phyloP scores from a whole-genome alignment of 2,888 invertebrate species.

The Pyrrhosoma nymphula region DNA sequence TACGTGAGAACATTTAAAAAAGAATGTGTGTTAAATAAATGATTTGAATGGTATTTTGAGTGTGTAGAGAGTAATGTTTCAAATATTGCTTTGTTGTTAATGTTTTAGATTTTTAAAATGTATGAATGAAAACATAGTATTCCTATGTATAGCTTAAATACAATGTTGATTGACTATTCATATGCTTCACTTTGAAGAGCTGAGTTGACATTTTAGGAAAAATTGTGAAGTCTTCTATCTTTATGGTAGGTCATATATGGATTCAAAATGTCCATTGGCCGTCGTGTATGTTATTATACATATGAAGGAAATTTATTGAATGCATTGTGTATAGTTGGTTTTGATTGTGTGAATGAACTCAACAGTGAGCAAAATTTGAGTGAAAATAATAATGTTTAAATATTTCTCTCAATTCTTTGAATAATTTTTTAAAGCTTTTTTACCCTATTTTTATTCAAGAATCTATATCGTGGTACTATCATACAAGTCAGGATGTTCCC shows the following conservation, averaged over 20 bases:
- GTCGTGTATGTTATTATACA: slow-evolving; percentile 33
- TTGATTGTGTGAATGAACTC: slow-evolving; percentile 42
- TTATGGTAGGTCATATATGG: slow-evolving; percentile 11
- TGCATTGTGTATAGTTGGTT: slow-evolving; percentile 45
- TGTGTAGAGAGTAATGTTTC: slow-evolving; percentile 45
- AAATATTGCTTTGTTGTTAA: slow-evolving; percentile 24
- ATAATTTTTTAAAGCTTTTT: background rate
- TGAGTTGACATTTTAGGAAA: background rate
- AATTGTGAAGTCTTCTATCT: slow-evolving; percentile 21
- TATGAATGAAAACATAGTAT: slow-evolving; percentile 38
- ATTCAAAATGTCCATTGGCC: background rate
- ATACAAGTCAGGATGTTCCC: too few species aligned
- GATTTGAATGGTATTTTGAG: slow-evolving; percentile 23
- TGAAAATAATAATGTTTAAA: slow-evolving; percentile 41
- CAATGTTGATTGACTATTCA: background rate
- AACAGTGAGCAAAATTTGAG: slow-evolving; percentile 43
- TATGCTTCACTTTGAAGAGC: slow-evolving; percentile 35
- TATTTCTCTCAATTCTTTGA: slow-evolving; percentile 1
- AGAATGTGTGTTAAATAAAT: slow-evolving; percentile 38
- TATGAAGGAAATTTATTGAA: slow-evolving; percentile 19
- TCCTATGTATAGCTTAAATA: slow-evolving; percentile 27
- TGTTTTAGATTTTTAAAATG: slow-evolving; percentile 39
- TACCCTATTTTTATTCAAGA: background rate
- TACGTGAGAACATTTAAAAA: background rate
- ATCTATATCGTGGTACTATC: background rate